Base-by-base conservation (phyloP, 1,140 invertebrate species). In the Bombus pascuorum region DNA sequence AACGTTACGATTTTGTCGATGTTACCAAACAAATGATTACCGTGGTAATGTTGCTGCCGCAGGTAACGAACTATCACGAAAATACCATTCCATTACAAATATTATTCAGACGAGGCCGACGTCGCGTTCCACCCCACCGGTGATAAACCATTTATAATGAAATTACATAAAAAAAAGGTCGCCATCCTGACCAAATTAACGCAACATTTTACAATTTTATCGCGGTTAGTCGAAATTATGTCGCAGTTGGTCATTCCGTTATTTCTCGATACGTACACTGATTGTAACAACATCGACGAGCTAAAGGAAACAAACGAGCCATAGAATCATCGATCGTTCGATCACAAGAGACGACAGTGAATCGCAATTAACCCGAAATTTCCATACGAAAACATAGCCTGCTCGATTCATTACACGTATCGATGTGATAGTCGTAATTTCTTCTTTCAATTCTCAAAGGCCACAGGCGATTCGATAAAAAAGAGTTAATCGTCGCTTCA, bases 71-170 rank as follows among this genome's bases (percentile, higher is more conserved):
- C 57, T 25, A 71, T 77, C n/a, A 73, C 57, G 47, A 74, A 85
- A 85, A 89, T 85, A 79, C n/a, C 62, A 75, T 85, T 76, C 59
- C 77, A 81, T 85, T 85, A 68, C 42, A 86, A 81, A 86, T 81
- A 74, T 89, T 89, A 85, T 88, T 85, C 68, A 53, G 59, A 59
- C 53, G 47, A 47, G 34, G 8, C 32, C 5, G 65, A 66, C 15
- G 32, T 62, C 47, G 47, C 18, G 47, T 22, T 22, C 5, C 18
- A 5, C 6, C 5, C 6, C 47, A 22, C 37, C 12, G 13, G 3
- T 18, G 70, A 37, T 66, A 22, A 65, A 47, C 44, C 37, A 62
- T 28, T 76, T 65, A 62, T 87, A 85, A 88, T 85, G 82, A 85
- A 89, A 88, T 88, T 77, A 77, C 39, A 44, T 79, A 68, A 75